A percentile compares a stretch with the other conserved stretches of the same genome.
phyloP scores from a whole-genome alignment of 1,140 invertebrate species.

The Lepidurus packardi region DNA sequence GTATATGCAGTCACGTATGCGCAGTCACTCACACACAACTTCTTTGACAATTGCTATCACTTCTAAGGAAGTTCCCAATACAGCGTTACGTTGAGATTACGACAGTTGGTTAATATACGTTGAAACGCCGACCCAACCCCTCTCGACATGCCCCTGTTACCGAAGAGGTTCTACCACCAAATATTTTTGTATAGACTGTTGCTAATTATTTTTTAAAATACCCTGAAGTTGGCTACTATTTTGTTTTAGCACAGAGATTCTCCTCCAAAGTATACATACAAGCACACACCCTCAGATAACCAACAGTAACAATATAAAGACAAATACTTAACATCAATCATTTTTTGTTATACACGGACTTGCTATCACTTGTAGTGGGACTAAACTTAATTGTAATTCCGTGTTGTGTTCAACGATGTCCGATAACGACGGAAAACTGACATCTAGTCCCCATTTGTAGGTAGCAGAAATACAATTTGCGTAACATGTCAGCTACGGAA shows the following conservation, averaged over 20 bases:
- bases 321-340: too few species aligned
- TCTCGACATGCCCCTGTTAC: background rate
- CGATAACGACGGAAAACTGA: background rate
- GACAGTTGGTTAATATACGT: background rate
- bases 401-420: background rate
- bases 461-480: background rate
- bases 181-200: background rate
- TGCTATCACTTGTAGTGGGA: too few species aligned
- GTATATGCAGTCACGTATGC: background rate
- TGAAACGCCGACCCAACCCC: too few species aligned
- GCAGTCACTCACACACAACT: background rate
- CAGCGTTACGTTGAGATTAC: background rate
- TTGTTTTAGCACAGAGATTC: slow-evolving; percentile 16
- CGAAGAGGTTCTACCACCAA: slow-evolving; percentile 2
- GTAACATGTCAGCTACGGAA: background rate
- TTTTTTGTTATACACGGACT: too few species aligned
- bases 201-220: background rate
- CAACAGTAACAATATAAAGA: too few species aligned
- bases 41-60: background rate
- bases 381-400: background rate
- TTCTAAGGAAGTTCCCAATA: background rate
- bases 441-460: background rate
- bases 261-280: background rate
- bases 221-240: slow-evolving; percentile 10
- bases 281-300: background rate